Percentiles rank a stretch among this genome's conserved stretches.
phyloP scores from a whole-genome alignment of 1,140 invertebrate species.

The Parapsyche elsis region DNA sequence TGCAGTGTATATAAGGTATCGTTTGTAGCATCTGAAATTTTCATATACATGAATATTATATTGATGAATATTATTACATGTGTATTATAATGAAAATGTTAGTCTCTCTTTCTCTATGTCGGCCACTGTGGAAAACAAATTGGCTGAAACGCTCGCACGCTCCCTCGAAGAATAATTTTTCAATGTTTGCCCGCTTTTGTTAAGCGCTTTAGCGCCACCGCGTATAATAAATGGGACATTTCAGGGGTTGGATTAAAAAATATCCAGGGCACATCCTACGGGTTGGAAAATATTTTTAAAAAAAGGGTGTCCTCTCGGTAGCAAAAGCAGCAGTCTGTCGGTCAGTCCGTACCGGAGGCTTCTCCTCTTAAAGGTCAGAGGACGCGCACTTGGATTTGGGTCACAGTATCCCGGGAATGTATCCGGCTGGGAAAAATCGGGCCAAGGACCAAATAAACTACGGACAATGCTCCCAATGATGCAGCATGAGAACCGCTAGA shows the following conservation, averaged over 20 bases:
- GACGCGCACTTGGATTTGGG: conserved; percentile 22
- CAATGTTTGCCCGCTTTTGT: conserved; percentile 11
- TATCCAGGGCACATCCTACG: background rate
- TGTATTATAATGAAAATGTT: too few relatives aligned
- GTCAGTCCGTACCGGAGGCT: background rate
- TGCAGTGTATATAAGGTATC: too few relatives aligned
- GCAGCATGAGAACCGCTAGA: background rate
- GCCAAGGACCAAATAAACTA: background rate
- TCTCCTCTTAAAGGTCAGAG: conserved; percentile 12
- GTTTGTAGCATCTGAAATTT: background rate
- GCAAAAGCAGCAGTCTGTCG: too few relatives aligned
- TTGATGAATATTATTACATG: too few relatives aligned
- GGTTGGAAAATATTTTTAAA: too few relatives aligned
- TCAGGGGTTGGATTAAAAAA: conserved; percentile 5
- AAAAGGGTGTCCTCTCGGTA: too few relatives aligned
- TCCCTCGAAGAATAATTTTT: conserved; percentile 12
- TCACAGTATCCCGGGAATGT: background rate
- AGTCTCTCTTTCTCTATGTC: background rate
- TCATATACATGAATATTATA: conserved; percentile 2
- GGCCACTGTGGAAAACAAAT: background rate
- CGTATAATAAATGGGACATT: conserved; percentile 2
- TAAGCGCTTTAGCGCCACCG: background rate
- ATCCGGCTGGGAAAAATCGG: conserved; percentile 9
- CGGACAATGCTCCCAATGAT: conserved; percentile 14
- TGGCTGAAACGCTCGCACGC: background rate